These are phyloP conservation scores for Andrena minutula DNA, from an alignment of 2,888 invertebrate species.

Conservation along the genomic window DNA sequence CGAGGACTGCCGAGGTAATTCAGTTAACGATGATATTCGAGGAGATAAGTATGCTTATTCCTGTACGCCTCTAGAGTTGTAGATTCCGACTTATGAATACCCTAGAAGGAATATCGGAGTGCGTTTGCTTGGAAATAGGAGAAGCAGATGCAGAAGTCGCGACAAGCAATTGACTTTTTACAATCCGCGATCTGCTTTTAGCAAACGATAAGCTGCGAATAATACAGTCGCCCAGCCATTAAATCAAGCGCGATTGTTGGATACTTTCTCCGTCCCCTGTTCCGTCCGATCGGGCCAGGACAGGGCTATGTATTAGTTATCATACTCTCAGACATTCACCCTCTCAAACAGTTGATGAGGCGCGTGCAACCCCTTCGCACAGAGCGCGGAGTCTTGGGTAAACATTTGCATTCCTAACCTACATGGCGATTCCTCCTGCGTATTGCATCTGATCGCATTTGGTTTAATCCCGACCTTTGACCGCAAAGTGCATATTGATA, in stretches of 20 bases:
- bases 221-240: neutral
- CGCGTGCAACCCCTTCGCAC: slow-evolving; percentile 54
- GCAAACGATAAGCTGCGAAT: no score
- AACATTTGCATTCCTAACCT: slow-evolving; percentile 74
- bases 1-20: slow-evolving; percentile 32
- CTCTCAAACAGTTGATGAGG: slow-evolving; percentile 59
- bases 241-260: slow-evolving; percentile 15
- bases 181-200: neutral
- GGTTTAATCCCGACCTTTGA: slow-evolving; percentile 68
- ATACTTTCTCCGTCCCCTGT: slow-evolving; percentile 25
- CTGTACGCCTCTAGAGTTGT: slow-evolving; percentile 47
- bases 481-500: slow-evolving; percentile 59
- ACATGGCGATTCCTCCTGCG: slow-evolving; percentile 56
- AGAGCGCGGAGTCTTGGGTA: slow-evolving; percentile 62
- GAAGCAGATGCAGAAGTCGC: neutral
- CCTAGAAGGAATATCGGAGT: slow-evolving; percentile 12
- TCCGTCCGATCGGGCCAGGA: slow-evolving; percentile 55
- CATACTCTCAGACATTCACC: slow-evolving; percentile 72
- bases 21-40: slow-evolving; percentile 56
- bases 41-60: slow-evolving; percentile 55
- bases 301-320: slow-evolving; percentile 70
- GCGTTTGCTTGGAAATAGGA: slow-evolving; percentile 1
- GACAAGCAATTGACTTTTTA: neutral
- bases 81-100: slow-evolving; percentile 51
- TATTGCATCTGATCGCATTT: slow-evolving; percentile 71